Base-by-base conservation (phyloP, 2,888 invertebrate genomes). In the Acronicta psi region DNA sequence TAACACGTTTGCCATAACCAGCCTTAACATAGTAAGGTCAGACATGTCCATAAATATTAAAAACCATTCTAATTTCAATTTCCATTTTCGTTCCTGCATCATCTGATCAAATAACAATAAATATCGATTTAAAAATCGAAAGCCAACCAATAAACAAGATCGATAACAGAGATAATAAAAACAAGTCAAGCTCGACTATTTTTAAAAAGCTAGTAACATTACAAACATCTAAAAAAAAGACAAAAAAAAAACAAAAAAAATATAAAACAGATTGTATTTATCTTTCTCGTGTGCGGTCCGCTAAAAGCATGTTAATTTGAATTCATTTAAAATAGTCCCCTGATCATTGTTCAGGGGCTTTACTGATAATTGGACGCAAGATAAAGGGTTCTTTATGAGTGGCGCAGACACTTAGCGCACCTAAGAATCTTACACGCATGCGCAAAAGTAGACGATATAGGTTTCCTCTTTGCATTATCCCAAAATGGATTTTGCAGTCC, bases 251-350 rank as follows among this genome's bases (percentile, higher is more conserved):
- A 69, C 49, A 40, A 37, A 51, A 38, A 53, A 75, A 72, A 77
- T 73, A 77, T 68, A 52, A 29, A 42, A 47, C 38, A 59, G 80
- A 81, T 79, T 76, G 44, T 34, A 25, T 51, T 59, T 79, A 79
- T 82, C 82, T 65, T 0, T 25, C 50, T 5, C 65, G 51, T 67
- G 80, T 80, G 84, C 67, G 80, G 81, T 78, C 83, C 55, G 54
- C 68, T 80, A 75, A 82, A 66, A 81, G 77, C 65, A 66, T 62
- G 71, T 71, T 73, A 60, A 71, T 63, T 70, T 73, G 52, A 59
- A 68, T 64, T 59, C 45, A 42, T 71, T 69, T 66, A 54, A 76
- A 73, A 68, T 65, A 54, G 52, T 53, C 61, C 14, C 18, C 29
- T 44, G 62, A 50, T 75, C 73, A 69, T 73, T 75, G 74, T 75